Evolutionary conservation across 2,888 invertebrate species (phyloP), one percentile per base, ranked within the genome.

Genomic region (Acleris laterana): DNA sequence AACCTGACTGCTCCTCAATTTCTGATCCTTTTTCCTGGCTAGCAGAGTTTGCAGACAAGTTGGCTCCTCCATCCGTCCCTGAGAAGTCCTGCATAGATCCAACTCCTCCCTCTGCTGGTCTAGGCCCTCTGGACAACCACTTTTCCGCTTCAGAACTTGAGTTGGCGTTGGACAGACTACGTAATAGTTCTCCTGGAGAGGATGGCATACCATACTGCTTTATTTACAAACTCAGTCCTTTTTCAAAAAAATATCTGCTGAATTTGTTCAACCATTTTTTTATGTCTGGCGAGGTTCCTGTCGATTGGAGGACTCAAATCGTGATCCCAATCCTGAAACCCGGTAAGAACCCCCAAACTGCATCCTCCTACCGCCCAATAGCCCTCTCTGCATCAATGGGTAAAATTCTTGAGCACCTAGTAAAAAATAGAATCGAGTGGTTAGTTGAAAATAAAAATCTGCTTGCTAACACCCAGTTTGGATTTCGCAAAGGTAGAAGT

Each of bases 181-280:
- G 46, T 16, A 46, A 46, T 46, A 46, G 46, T n/a, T 46, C 46
- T n/a, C 46, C 46, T 46, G 46, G n/a, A n/a, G n/a, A n/a, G n/a
- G n/a, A n/a, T n/a, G n/a, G n/a, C n/a, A n/a, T n/a, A n/a, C n/a
- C n/a, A n/a, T n/a, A n/a, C n/a, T n/a, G n/a, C n/a, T n/a, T n/a
- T n/a, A n/a, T n/a, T n/a, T n/a, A n/a, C n/a, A n/a, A n/a, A 17
- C 19, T 48, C 2, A 17, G 6, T 2, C 1, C 46, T 19, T 48
- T 48, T 17, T 5, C 17, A 5, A 48, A 4, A n/a, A 19, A 48
- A 16, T 1, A n/a, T 17, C 46, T 48, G 16, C 46, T 48, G 7
- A 19, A n/a, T 17, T 17, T 48, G n/a, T n/a, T 19, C 19, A 25
- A 25, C 2, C 2, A 25, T 5, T 25, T 25, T 25, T 25, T 25